Evolutionary conservation across 2,797 vertebrate genomes (phyloP).

Genomic region (Periophthalmus magnuspinnatus): DNA sequence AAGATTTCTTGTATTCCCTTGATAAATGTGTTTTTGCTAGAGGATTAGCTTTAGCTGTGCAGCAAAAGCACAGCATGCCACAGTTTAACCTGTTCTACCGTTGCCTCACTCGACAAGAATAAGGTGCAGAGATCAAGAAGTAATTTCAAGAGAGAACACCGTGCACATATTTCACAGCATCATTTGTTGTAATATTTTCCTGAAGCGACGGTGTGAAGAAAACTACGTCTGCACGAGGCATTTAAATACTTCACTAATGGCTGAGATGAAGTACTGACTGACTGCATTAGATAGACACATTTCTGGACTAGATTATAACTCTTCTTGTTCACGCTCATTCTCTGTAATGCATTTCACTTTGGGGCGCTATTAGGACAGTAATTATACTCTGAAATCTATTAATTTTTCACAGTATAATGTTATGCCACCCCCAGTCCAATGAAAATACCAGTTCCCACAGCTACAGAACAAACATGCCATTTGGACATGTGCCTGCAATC

Average conservation of each 20-base stretch:
- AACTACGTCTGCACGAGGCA: background rate
- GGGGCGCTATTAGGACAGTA: conserved; percentile 8
- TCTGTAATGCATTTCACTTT: background rate
- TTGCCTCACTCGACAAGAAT: conserved; percentile 14
- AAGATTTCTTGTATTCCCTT: background rate
- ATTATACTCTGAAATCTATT: conserved; percentile 10
- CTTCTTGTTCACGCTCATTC: background rate
- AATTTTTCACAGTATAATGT: conserved; percentile 19
- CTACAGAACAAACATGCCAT: conserved; percentile 25
- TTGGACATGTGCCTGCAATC: conserved; percentile 11
- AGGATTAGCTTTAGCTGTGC: background rate
- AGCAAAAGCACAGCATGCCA: conserved; percentile 2
- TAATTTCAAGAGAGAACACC: conserved; percentile 21
- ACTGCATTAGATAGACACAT: background rate
- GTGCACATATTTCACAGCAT: background rate
- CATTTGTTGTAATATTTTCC: conserved; percentile 4
- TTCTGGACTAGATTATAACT: background rate
- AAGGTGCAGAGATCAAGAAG: conserved; percentile 17
- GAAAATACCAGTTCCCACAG: conserved; percentile 21
- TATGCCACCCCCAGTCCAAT: conserved; percentile 5
- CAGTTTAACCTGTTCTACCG: conserved; percentile 13
- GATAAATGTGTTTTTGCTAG: background rate
- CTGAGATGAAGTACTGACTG: background rate
- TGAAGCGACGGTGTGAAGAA: background rate
- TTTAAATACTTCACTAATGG: background rate